phyloP scores from a whole-genome alignment of 1,140 invertebrate species.

The Potamilus streckersoni region DNA sequence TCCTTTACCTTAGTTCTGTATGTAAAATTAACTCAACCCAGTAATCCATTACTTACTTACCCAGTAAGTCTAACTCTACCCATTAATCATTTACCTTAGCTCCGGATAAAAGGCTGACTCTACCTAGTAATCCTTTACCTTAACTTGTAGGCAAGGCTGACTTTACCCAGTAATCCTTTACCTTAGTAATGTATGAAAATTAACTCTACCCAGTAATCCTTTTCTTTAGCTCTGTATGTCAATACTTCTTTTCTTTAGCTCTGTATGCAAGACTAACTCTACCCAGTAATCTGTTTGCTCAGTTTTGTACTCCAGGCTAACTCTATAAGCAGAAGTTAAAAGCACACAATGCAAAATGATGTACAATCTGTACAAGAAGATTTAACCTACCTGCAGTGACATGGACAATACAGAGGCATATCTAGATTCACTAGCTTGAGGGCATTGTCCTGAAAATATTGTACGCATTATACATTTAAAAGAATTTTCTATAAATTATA shows the following conservation, averaged over 20 bases:
- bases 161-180: neutral
- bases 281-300: neutral
- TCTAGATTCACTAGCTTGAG: constrained; percentile 84
- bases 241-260: neutral
- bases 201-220: too few species aligned
- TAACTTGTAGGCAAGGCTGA: too few species aligned
- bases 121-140: too few species aligned
- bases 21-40: neutral
- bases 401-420: constrained; percentile 92
- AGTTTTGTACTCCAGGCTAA: neutral
- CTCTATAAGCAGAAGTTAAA: neutral
- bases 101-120: neutral
- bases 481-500: neutral
- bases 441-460: constrained; percentile 77
- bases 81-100: neutral
- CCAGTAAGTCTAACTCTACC: neutral
- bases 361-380: too few species aligned
- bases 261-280: neutral
- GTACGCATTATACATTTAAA: neutral
- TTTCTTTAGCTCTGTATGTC: too few species aligned
- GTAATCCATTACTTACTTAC: neutral
- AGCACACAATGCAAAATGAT: neutral
- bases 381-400: constrained; percentile 81
- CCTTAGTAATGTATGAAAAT: neutral
- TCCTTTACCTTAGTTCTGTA: neutral